Evolutionary conservation across 2,113 vertebrate species (phyloP).

Genomic region (Recurvirostra avosetta): DNA sequence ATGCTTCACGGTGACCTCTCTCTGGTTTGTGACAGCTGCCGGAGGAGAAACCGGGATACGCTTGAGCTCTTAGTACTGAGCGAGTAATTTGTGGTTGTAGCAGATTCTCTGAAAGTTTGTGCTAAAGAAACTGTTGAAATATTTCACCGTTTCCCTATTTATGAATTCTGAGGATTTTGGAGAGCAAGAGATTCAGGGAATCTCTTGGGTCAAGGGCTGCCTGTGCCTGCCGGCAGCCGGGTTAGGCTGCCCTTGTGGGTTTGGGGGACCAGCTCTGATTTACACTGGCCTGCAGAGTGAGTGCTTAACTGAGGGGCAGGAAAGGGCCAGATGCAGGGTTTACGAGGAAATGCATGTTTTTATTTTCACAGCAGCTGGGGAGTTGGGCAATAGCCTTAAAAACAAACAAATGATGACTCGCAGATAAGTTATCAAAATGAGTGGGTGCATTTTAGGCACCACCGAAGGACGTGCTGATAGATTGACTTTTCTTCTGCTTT

Average conservation of each 20-base stretch:
- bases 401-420: neutral
- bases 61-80: neutral
- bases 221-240: rapidly evolving
- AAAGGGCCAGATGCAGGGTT: neutral
- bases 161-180: neutral
- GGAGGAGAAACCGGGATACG: neutral
- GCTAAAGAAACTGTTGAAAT: neutral
- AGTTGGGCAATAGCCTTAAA: constrained; percentile 15
- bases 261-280: neutral
- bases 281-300: neutral
- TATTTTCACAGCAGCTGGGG: constrained; percentile 18
- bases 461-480: neutral
- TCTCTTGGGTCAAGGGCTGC: neutral
- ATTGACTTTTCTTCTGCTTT: neutral
- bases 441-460: neutral
- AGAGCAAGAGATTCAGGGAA: neutral
- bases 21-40: neutral
- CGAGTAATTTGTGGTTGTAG: neutral
- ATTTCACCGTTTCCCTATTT: neutral
- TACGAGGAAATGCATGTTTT: neutral
- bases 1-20: neutral
- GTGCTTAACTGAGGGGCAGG: neutral
- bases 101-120: neutral
- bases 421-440: neutral
- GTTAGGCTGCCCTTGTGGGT: rapidly evolving